phyloP scores from a whole-genome alignment of 2,797 vertebrate species.

The Mus spretus region DNA sequence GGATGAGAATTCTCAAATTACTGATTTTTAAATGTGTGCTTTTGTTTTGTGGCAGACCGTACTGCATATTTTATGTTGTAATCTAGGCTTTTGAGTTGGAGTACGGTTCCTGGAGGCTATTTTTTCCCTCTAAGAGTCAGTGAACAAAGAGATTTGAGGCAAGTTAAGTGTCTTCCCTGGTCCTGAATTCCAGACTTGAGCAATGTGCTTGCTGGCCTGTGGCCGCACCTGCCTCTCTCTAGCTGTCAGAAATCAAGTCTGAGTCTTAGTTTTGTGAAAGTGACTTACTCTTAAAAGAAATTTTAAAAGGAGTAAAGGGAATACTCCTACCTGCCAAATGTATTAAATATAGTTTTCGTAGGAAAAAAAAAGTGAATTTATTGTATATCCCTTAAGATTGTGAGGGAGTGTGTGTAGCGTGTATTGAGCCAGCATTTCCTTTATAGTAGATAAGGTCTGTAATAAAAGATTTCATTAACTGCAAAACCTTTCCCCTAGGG shows the following conservation, averaged over 20 bases:
- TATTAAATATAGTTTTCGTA: conserved; percentile 81
- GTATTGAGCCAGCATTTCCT: conserved; percentile 80
- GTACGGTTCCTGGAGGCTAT: conserved; percentile 6
- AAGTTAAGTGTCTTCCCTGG: conserved; percentile 42
- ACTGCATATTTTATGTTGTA: conserved; percentile 20
- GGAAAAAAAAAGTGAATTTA: conserved; percentile 76
- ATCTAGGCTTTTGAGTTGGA: conserved; percentile 55
- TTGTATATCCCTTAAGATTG: conserved; percentile 81
- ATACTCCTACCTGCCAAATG: conserved; percentile 79
- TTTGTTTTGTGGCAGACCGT: background rate
- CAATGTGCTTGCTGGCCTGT: conserved; percentile 63
- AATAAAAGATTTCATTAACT: conserved; percentile 80
- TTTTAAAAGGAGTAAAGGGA: conserved; percentile 66
- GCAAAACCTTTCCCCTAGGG: conserved; percentile 80
- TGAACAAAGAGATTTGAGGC: conserved; percentile 57
- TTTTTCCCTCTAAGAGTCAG: conserved; percentile 48
- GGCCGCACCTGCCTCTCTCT: conserved; percentile 64
- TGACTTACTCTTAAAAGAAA: conserved; percentile 63
- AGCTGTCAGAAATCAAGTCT: conserved; percentile 73
- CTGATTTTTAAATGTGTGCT: conserved; percentile 38
- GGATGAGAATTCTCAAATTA: conserved; percentile 12
- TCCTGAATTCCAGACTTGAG: conserved; percentile 42
- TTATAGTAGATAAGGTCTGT: conserved; percentile 84
- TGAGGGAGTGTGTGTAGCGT: conserved; percentile 79
- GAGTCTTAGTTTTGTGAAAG: conserved; percentile 72